A percentile compares a stretch with the other conserved stretches of the same genome.
Conservation (phyloP, 2,888 invertebrate species). For the Leucophenga maculata region DNA sequence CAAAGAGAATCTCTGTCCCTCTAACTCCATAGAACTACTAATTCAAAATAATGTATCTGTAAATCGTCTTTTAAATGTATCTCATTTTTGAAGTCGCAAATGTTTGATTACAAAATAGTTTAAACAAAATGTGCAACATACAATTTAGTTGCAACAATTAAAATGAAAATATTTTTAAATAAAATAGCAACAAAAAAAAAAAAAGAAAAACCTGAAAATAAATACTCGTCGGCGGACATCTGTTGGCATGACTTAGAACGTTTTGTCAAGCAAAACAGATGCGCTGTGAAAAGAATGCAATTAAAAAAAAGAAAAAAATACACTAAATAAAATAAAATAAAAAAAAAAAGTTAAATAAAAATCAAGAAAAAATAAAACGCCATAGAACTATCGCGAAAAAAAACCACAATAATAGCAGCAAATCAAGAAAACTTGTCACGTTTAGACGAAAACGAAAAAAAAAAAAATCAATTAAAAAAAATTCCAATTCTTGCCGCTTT, state of each 20-base stretch:
- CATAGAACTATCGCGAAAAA: neutral
- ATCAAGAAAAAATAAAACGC: conserved; percentile 31
- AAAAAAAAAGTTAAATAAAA: conserved; percentile 31
- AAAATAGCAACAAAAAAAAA: conserved; percentile 1
- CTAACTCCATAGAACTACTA: too few species aligned
- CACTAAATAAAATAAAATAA: conserved; percentile 41
- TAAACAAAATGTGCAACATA: neutral
- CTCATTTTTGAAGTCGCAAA: too few species aligned
- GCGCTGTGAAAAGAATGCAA: conserved; percentile 32
- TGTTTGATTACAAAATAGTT: too few species aligned
- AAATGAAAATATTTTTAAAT: neutral
- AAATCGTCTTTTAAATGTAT: too few species aligned
- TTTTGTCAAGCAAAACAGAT: conserved; percentile 44
- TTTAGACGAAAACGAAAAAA: too few species aligned
- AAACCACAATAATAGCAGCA: neutral
- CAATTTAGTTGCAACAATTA: neutral
- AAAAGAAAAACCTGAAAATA: neutral
- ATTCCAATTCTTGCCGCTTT: too few species aligned
- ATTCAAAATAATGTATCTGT: too few species aligned
- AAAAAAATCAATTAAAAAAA: too few species aligned
- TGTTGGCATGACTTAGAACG: neutral
- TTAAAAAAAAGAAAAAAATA: conserved; percentile 15
- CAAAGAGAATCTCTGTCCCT: too few species aligned
- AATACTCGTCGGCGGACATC: neutral
- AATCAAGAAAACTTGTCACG: conserved; percentile 3